Base-by-base conservation (phyloP, 2,888 invertebrate species). In the Aphidius colemani region DNA sequence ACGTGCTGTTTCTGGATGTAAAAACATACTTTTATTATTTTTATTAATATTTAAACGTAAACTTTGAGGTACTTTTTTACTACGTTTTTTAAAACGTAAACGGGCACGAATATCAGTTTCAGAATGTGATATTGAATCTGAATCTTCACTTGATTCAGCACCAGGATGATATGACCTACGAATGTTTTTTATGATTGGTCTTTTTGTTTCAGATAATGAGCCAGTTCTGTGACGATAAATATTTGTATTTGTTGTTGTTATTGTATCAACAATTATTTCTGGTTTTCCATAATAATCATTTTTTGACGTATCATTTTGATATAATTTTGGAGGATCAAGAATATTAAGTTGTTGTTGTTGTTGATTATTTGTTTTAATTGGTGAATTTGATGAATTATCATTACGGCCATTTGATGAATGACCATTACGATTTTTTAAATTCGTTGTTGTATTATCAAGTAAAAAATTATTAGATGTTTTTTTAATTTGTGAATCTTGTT, bases 61-160 rank as follows among this genome's bases (percentile, higher is more conserved):
- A 71, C 81, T 79, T 61, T 82, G 83, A 13, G 79, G 74, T 6
- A 78, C 67, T 60, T 78, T 80, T 66, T 77, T 80, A 51, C 80
- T 78, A 0, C 79, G 75, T 2, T 80, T 72, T 44, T 77, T 78
- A 46, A 76, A 77, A 8, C 79, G 72, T 51, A 81, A 64, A 9
- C 80, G 74, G n/a, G 76, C 76, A 4, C 86, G 78, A 60, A 86
- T 86, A 65, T 86, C 86, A 46, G 86, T 86, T 68, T 86, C 86
- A 1, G 86, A 86, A 60, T 86, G 85, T 0, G 86, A 86, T 63
- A 86, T 79, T 0, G 82, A 82, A 43, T 82, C 82, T 0, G 81
- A 82, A 59, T 82, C 82, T 39, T 82, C 82, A 67, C 81, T 81
- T 7, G 82, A 81, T 40, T 82, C 80, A n/a, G 67, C 61, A 11